phyloP scores from a whole-genome alignment of 2,888 invertebrate species.

The Thereva nobilitata region DNA sequence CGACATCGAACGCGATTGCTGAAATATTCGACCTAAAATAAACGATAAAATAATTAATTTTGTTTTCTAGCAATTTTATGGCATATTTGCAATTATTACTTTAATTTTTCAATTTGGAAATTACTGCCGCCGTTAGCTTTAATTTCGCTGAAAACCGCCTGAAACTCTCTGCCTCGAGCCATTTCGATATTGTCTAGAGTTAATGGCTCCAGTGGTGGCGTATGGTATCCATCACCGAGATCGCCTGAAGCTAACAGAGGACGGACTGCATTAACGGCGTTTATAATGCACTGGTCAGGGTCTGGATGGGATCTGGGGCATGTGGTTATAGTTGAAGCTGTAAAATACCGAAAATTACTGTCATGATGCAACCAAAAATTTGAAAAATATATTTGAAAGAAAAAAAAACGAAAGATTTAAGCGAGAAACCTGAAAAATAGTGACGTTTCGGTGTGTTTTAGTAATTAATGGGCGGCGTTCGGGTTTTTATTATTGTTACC shows the following conservation, averaged over 20 bases:
- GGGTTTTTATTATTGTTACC: too few species aligned
- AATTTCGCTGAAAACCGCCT: conserved; percentile 54
- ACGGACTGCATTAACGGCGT: conserved; percentile 51
- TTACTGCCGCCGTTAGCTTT: conserved; percentile 55
- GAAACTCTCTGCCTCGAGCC: conserved; percentile 53
- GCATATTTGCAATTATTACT: conserved; percentile 45
- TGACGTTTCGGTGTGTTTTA: too few species aligned
- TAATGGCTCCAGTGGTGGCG: conserved; percentile 55
- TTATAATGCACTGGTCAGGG: conserved; percentile 53
- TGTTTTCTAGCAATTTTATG: conserved; percentile 2
- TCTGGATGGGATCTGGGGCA: conserved; percentile 56
- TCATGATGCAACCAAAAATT: not conserved
- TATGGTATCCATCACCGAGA: conserved; percentile 55
- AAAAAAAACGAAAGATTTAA: not conserved
- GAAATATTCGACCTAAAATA: conserved; percentile 51
- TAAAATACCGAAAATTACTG: conserved; percentile 34
- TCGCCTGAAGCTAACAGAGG: conserved; percentile 53
- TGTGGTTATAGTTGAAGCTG: conserved; percentile 53
- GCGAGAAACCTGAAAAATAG: not conserved
- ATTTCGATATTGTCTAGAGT: conserved; percentile 54
- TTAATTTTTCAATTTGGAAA: conserved; percentile 55
- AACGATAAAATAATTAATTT: not conserved
- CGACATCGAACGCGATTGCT: conserved; percentile 54
- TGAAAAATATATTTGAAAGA: not conserved
- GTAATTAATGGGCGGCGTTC: too few species aligned